Base-by-base conservation (phyloP, 1,140 invertebrate species). In the Apolygus lucorum region DNA sequence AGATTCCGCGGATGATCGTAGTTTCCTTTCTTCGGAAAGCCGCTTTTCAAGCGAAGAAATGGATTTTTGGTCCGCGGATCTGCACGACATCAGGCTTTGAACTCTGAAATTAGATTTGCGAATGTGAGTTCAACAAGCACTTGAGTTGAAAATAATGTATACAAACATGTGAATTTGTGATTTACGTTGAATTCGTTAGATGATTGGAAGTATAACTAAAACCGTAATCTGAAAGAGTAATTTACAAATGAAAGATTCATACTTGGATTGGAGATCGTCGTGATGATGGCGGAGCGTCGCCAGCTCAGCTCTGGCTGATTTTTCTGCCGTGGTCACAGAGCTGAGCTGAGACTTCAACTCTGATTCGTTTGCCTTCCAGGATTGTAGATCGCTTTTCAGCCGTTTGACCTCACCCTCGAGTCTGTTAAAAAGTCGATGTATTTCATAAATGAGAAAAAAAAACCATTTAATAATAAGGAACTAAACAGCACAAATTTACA, bases 291-390 rank as follows among this genome's bases (percentile, higher is more conserved):
- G 88, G 59, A 93, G 81, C 73, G 90, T 86, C 70, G 86, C 82
- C 74, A 93, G 81, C 76, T 94, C 90, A 69, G 84, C 84, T 76
- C 88, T 87, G 29, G 86, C 82, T 75, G 86, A 85, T 73, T 89
- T 87, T 76, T 95, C 92, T 68, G 84, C 84, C 49, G 84, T 82
- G 21, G 84, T 80, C 25, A 87, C 77, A 71, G 79, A 81, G 77
- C 83, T 87, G 68, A 95, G 84, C 81, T 95, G 92, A 77, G 87
- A 85, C 74, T 90, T 82, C 70, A 95, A 81, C 71, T 96, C 92
- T 78, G 91, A 89, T 79, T 96, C 92, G 73, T 84, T 82, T 77
- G 91, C 89, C 77, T 90, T 84, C 78, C 86, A 87, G 29, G 83
- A 82, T 73, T 88, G 87, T 68, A 95, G 83, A 77, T 95, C 92